Conservation (phyloP, 2,888 invertebrate genomes). For the Thecophora atra region DNA sequence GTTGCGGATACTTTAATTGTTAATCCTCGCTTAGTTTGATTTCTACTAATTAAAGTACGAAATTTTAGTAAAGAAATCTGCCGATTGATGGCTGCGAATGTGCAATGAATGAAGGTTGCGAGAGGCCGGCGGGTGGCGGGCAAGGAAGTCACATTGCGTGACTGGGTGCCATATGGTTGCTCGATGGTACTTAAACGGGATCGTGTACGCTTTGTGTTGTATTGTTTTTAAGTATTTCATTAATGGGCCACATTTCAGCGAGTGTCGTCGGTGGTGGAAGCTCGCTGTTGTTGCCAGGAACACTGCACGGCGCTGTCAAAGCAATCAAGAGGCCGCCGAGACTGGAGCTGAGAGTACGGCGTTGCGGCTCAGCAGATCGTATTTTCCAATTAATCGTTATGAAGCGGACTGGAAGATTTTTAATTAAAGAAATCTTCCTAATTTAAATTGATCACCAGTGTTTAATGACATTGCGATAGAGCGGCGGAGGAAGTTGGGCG, state of each 20-base stretch:
- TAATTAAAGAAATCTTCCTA: conserved; percentile 48
- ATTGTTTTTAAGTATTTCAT: conserved; percentile 28
- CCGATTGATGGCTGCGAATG: conserved; percentile 1
- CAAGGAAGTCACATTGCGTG: conserved; percentile 37
- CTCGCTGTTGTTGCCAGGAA: conserved; percentile 29
- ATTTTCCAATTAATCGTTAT: conserved; percentile 45
- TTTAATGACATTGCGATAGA: conserved; percentile 40
- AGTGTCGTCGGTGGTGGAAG: neutral
- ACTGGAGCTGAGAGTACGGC: conserved; percentile 31
- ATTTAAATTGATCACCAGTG: conserved; percentile 46
- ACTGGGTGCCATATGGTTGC: conserved; percentile 45
- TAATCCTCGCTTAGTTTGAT: conserved; percentile 31
- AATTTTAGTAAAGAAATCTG: conserved; percentile 26
- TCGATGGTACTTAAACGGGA: conserved; percentile 20
- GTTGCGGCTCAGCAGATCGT: conserved; percentile 24
- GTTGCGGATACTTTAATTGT: neutral
- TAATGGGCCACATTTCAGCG: conserved; percentile 37
- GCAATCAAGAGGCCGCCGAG: conserved; percentile 31
- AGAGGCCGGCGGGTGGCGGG: too few species aligned
- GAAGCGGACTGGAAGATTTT: conserved; percentile 46
- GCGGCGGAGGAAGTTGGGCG: conserved; percentile 8
- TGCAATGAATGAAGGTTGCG: conserved; percentile 15
- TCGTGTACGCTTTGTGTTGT: neutral
- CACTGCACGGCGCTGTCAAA: conserved; percentile 22
- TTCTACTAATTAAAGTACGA: conserved; percentile 30